Percentiles rank a stretch among this genome's conserved stretches.
Conservation (phyloP, 1,140 invertebrate genomes). For the Aradophagus sp. region DNA sequence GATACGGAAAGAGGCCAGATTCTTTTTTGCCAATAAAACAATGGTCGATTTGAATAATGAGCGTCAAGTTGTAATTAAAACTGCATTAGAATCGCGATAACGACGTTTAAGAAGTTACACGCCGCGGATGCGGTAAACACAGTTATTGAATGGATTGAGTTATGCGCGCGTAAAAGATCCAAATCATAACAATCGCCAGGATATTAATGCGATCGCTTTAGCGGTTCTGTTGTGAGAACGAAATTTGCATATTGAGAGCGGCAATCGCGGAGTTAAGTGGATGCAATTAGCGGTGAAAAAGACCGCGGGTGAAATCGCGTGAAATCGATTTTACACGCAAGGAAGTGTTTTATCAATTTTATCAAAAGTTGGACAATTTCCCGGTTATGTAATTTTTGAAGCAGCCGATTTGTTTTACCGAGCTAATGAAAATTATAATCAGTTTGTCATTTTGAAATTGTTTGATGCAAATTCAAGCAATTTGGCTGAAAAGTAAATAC, state of each 20-base stretch:
- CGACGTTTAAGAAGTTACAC: conserved; percentile 39
- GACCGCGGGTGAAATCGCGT: conserved; percentile 32
- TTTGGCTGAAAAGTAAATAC: background rate
- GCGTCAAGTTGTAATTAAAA: conserved; percentile 32
- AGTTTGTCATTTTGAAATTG: too few species aligned
- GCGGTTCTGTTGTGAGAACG: conserved; percentile 41
- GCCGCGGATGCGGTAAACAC: conserved; percentile 41
- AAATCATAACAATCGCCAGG: conserved; percentile 46
- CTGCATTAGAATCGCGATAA: conserved; percentile 44
- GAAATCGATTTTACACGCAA: conserved; percentile 24
- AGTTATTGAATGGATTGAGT: conserved; percentile 45
- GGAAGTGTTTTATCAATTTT: too few species aligned
- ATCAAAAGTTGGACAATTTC: too few species aligned
- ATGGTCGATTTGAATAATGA: conserved; percentile 29
- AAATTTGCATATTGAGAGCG: conserved; percentile 47
- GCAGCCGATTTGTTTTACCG: too few species aligned
- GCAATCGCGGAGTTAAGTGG: conserved; percentile 32
- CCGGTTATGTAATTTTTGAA: too few species aligned
- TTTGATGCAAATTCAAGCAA: too few species aligned
- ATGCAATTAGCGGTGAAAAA: conserved; percentile 37
- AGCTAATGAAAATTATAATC: too few species aligned
- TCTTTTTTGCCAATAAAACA: conserved; percentile 8
- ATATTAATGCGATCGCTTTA: conserved; percentile 45
- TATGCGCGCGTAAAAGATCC: conserved; percentile 43
- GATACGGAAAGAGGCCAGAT: too few species aligned